A percentile compares a stretch with the other conserved stretches of the same genome.
phyloP scores from a whole-genome alignment of 2,888 invertebrate species.

The Antheraea yamamai region DNA sequence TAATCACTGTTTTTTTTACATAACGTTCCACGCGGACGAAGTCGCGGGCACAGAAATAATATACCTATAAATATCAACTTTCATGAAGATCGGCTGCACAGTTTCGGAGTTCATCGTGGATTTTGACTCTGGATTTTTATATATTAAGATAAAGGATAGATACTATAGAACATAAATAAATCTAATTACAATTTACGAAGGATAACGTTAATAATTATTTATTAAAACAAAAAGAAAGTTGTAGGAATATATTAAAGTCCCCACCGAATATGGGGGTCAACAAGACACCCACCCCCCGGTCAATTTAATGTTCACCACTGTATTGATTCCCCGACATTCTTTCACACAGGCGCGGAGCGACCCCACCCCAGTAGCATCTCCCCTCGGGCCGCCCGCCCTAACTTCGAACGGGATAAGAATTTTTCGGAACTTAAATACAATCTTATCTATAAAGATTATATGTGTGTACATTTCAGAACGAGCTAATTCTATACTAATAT shows the following conservation, averaged over 20 bases:
- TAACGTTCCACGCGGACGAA: no score
- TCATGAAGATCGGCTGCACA: no score
- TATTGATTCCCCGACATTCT: constrained; percentile 81
- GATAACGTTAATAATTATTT: background rate
- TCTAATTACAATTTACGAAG: background rate
- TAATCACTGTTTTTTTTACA: no score
- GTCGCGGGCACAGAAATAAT: no score
- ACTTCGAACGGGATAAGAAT: constrained; percentile 66
- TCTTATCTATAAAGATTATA: background rate
- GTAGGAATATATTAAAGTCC: constrained; percentile 19
- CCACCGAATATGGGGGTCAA: constrained; percentile 24
- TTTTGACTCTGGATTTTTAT: no score
- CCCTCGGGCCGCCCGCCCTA: constrained; percentile 39
- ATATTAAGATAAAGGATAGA: background rate
- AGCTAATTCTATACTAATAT: no score
- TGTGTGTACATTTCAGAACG: background rate
- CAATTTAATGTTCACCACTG: constrained; percentile 78
- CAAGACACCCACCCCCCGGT: constrained; percentile 43
- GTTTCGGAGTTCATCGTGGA: no score
- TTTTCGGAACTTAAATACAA: constrained; percentile 50
- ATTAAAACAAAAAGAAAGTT: background rate
- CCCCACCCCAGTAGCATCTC: constrained; percentile 35
- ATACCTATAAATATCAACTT: no score
- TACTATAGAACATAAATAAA: background rate
- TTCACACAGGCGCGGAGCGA: constrained; percentile 76